These are phyloP conservation scores for Drosophila quadrilineata DNA, from an alignment of 1,140 invertebrate species.

Conservation along the genomic window DNA sequence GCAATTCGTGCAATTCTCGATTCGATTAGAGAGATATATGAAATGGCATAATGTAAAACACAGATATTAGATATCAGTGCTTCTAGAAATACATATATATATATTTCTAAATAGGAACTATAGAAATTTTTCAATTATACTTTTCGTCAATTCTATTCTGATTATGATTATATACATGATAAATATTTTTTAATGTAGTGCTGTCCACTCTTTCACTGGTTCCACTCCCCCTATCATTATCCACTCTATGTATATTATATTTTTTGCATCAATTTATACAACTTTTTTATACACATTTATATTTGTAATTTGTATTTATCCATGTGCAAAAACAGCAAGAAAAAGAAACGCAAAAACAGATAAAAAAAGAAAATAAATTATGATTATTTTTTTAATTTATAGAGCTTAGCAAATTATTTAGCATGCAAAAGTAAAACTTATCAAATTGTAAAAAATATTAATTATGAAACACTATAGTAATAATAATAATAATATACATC, in stretches of 20 bases:
- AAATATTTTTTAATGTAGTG: conserved; percentile 50
- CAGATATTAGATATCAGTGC: conserved; percentile 65
- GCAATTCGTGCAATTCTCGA: conserved; percentile 41
- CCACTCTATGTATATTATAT: conserved; percentile 62
- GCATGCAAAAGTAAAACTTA: conserved; percentile 35
- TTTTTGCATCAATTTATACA: conserved; percentile 56
- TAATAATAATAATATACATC: conserved; percentile 25
- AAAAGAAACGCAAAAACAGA: too few relatives aligned
- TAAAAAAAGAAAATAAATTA: too few relatives aligned
- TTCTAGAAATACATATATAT: conserved; percentile 35
- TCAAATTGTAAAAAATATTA: conserved; percentile 40
- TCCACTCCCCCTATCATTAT: conserved; percentile 17
- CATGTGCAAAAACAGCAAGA: too few relatives aligned
- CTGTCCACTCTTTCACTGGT: neutral
- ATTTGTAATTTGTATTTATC: conserved; percentile 77
- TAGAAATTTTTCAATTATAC: neutral
- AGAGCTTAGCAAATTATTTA: conserved; percentile 51
- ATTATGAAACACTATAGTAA: conserved; percentile 21
- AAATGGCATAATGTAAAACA: conserved; percentile 45
- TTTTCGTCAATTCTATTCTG: conserved; percentile 56
- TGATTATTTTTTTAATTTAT: conserved; percentile 69
- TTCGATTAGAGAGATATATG: conserved; percentile 38
- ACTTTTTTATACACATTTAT: conserved; percentile 56
- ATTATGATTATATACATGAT: conserved; percentile 71
- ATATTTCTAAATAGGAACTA: conserved; percentile 29